Conservation (phyloP, 2,888 invertebrate species). For the Zhuqinia jingwanae region DNA sequence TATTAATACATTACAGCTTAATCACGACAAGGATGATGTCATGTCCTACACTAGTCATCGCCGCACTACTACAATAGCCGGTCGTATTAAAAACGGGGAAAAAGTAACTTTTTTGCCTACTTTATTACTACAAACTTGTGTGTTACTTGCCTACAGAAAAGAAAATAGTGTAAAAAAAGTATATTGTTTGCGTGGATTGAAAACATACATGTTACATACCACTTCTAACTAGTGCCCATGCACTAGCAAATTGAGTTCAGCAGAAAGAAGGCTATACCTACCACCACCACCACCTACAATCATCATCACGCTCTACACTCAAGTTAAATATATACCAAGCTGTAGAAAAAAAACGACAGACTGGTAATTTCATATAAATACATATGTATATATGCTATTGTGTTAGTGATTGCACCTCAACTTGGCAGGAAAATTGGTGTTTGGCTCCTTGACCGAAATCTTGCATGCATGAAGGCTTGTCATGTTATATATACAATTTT, state of each 20-base stretch:
- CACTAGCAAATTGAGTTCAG: neutral
- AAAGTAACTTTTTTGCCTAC: neutral
- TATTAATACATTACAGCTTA: slow-evolving; percentile 71
- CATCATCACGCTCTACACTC: neutral
- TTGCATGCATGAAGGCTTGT: slow-evolving; percentile 66
- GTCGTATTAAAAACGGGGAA: neutral
- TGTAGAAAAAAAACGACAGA: slow-evolving; percentile 21
- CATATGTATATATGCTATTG: too few relatives aligned
- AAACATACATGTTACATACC: neutral
- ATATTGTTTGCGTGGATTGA: slow-evolving; percentile 15
- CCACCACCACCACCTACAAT: too few relatives aligned
- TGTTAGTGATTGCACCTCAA: slow-evolving; percentile 48
- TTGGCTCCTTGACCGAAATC: slow-evolving; percentile 68
- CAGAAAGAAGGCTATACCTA: too few relatives aligned
- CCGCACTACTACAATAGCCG: neutral
- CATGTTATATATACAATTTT: slow-evolving; percentile 30
- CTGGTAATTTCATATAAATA: slow-evolving; percentile 13
- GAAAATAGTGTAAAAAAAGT: neutral
- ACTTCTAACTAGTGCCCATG: neutral
- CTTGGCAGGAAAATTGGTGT: slow-evolving; percentile 67
- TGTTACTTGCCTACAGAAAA: neutral
- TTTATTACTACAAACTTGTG: neutral
- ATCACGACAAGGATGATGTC: slow-evolving; percentile 52
- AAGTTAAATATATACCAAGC: slow-evolving; percentile 16
- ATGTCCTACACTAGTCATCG: neutral